Percentiles rank a stretch among this genome's conserved stretches.
Conservation (phyloP, 1,140 invertebrate genomes). For the Brachionus sp. region DNA sequence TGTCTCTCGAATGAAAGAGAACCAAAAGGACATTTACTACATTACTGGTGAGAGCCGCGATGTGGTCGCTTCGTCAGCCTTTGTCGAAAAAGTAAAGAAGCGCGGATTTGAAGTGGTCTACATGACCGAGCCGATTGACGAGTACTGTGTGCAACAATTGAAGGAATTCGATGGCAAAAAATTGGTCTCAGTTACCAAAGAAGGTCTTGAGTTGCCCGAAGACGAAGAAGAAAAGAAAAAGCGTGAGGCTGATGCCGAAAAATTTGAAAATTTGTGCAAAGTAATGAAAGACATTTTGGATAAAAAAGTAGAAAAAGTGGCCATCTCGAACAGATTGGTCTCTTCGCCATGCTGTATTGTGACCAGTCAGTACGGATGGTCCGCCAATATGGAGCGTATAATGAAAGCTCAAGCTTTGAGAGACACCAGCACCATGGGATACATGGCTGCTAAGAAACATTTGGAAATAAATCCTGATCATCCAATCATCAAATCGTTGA, state of each 20-base stretch:
- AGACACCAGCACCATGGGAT: constrained; percentile 93
- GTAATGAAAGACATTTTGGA: constrained; percentile 97
- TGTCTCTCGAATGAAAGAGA: constrained; percentile 93
- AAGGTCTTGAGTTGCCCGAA: constrained; percentile 85
- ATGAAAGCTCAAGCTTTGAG: constrained; percentile 95
- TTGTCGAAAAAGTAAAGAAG: constrained; percentile 93
- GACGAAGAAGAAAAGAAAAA: constrained; percentile 92
- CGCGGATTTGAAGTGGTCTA: constrained; percentile 96
- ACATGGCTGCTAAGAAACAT: constrained; percentile 72
- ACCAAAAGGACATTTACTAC: constrained; percentile 95
- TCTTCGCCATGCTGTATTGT: constrained; percentile 98
- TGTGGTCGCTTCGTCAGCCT: constrained; percentile 88
- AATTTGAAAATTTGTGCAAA: constrained; percentile 81
- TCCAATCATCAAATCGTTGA: constrained; percentile 81
- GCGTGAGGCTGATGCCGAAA: constrained; percentile 66
- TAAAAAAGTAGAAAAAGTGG: constrained; percentile 93
- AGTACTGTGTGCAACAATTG: constrained; percentile 95
- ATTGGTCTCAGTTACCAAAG: constrained; percentile 92
- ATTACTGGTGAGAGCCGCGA: constrained; percentile 94
- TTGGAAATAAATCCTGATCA: constrained; percentile 95
- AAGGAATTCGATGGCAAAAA: constrained; percentile 96
- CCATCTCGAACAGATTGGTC: constrained; percentile 84
- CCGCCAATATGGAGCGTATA: constrained; percentile 98
- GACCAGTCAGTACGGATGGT: constrained; percentile 96
- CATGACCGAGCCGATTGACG: constrained; percentile 98